phyloP scores from a whole-genome alignment of 2,888 invertebrate species.

The Eupithecia subfuscata region DNA sequence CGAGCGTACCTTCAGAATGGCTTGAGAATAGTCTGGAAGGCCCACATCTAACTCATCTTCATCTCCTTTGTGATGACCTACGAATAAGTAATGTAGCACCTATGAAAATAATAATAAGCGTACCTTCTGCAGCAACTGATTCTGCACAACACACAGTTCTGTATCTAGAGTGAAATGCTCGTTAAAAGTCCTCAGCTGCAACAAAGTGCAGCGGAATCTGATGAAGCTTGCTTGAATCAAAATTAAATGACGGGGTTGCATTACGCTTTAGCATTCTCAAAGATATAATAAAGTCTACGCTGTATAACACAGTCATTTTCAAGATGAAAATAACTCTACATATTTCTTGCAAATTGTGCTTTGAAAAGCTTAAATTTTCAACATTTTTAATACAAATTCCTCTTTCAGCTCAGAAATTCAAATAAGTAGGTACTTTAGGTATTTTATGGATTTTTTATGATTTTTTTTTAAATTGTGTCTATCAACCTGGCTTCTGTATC shows the following conservation, averaged over 20 bases:
- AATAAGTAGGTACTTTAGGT: background rate
- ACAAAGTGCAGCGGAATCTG: conserved; percentile 30
- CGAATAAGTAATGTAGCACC: too few species aligned
- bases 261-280: background rate
- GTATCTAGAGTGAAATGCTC: conserved; percentile 27
- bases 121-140: conserved; percentile 4
- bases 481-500: too few species aligned
- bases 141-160: conserved; percentile 2
- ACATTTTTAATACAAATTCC: background rate
- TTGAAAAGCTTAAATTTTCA: background rate
- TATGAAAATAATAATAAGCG: background rate
- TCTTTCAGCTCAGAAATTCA: background rate
- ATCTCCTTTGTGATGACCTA: too few species aligned
- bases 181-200: conserved; percentile 36
- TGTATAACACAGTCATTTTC: background rate
- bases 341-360: background rate
- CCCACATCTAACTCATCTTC: too few species aligned
- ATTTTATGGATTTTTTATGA: background rate
- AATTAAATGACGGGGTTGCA: conserved; percentile 21
- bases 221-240: conserved; percentile 23
- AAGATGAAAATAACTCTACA: background rate
- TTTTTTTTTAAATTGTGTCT: too few species aligned
- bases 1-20: too few species aligned
- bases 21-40: too few species aligned
- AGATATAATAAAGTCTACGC: background rate